A percentile compares a stretch with the other conserved stretches of the same genome.
These are phyloP conservation scores for Stomatorhinus ivindoensis DNA, from an alignment of 2,113 vertebrate genomes.

Conservation along the genomic window DNA sequence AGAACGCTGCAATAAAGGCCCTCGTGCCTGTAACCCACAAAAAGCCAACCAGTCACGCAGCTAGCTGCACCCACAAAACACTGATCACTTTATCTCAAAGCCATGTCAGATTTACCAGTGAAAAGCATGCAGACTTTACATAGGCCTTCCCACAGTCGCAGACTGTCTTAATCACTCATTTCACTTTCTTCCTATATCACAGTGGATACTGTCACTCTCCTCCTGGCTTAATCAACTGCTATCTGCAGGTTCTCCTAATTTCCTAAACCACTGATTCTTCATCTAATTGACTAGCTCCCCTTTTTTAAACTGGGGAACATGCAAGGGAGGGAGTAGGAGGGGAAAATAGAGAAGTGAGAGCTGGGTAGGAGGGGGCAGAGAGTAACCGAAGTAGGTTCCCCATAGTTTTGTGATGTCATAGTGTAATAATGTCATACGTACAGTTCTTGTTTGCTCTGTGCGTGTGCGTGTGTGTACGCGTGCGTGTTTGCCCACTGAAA, in stretches of 20 bases:
- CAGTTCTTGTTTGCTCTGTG: not conserved
- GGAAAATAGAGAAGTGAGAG: constrained; percentile 5
- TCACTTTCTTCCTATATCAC: not conserved
- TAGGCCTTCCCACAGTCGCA: not conserved
- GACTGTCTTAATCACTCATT: not conserved
- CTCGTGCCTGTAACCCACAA: not conserved
- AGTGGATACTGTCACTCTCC: not conserved
- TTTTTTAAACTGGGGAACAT: not conserved
- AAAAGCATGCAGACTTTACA: not conserved
- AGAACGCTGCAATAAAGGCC: not conserved
- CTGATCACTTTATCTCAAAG: not conserved
- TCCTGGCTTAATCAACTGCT: not conserved
- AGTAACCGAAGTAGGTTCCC: not conserved
- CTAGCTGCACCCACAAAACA: not conserved
- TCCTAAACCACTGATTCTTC: not conserved
- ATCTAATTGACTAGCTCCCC: not conserved
- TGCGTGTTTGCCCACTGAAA: not conserved
- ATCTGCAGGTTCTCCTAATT: not conserved
- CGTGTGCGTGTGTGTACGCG: not conserved
- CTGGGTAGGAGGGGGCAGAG: not conserved
- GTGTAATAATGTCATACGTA: not conserved
- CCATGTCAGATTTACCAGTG: not conserved
- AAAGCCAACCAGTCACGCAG: not conserved
- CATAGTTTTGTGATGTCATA: not conserved
- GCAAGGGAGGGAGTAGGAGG: not conserved